Base-by-base conservation (phyloP, 1,140 invertebrate genomes). In the Heliothis virescens region DNA sequence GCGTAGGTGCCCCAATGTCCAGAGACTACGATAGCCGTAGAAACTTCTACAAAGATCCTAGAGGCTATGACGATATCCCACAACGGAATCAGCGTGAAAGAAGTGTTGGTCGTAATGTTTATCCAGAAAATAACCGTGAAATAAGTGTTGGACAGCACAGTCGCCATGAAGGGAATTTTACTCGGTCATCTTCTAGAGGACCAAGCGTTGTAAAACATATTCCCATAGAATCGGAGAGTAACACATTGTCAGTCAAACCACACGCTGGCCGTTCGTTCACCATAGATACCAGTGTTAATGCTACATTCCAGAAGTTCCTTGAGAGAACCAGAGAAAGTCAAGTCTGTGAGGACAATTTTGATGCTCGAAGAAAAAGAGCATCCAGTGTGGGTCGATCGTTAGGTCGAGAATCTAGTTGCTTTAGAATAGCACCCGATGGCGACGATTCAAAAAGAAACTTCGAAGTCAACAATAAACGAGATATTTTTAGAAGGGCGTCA, bases 251-350 rank as follows among this genome's bases (percentile, higher is more conserved):
- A n/a, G 82, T 91, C 48, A 73, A 90, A 80, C 72, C 85, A 10
- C 34, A 89, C 41, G 72, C 80, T 47, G 89, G 86, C 12, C 81
- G 85, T n/a, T 89, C 89, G 5, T 92, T 92, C 83, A 83, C 74
- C 21, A 93, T 92, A 69, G 90, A 94, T 79, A 90, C 90, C 9
- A 94, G 90, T 81, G 82, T 90, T 12, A 89, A 89, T 53, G 85
- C 80, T 34, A 89, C 89, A 53, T 92, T 92, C 80, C 91, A 92
- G 88, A 79, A 84, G 62, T 79, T 82, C 41, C 53, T 82, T 2
- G 79, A 83, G 12, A 73, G 60, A 53, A 55, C 74, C 34, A 79
- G 75, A 34, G 79, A 71, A 63, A 47, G 71, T 52, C 72, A 84
- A 63, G 21, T 53, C 26, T 79, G 67, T 47, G 71, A 75, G 50